Conservation (phyloP, 2,888 invertebrate species). For the Clistopyga incitator region DNA sequence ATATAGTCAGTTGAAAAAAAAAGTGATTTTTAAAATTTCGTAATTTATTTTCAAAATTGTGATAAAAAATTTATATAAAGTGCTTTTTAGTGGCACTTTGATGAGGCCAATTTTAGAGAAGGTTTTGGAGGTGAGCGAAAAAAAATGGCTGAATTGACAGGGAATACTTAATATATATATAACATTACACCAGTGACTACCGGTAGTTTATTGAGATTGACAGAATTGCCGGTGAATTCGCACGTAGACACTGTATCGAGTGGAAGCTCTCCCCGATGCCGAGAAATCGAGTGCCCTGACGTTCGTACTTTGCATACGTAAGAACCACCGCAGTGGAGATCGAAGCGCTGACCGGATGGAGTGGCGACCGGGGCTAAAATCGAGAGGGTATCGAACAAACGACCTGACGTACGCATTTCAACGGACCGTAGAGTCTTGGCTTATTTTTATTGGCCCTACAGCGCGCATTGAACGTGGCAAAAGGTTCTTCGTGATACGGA, state of each 20-base stretch:
- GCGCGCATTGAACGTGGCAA: conserved; percentile 2
- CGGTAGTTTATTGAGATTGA: conserved; percentile 62
- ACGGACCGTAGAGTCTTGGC: conserved; percentile 21
- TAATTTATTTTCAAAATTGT: too few species aligned
- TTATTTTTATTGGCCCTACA: conserved; percentile 57
- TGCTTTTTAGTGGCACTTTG: too few species aligned
- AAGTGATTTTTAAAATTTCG: too few species aligned
- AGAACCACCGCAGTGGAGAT: conserved; percentile 28
- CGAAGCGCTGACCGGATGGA: conserved; percentile 59
- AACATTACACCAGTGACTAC: conserved; percentile 17
- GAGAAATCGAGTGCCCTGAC: conserved; percentile 30
- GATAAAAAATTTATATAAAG: too few species aligned
- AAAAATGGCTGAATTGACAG: too few species aligned
- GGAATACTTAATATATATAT: background rate
- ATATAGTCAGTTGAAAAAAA: too few species aligned
- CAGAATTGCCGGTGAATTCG: conserved; percentile 33
- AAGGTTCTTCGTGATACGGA: conserved; percentile 15
- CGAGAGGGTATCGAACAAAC: conserved; percentile 43
- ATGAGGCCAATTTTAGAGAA: too few species aligned
- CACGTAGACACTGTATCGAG: conserved; percentile 51
- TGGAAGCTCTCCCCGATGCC: conserved; percentile 6
- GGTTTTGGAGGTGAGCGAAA: too few species aligned
- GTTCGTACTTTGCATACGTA: conserved; percentile 66
- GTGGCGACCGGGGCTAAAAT: background rate
- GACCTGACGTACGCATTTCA: conserved; percentile 59